These are phyloP conservation scores for Dreissena rostriformis DNA, from an alignment of 1,140 invertebrate genomes.

Conservation along the genomic window DNA sequence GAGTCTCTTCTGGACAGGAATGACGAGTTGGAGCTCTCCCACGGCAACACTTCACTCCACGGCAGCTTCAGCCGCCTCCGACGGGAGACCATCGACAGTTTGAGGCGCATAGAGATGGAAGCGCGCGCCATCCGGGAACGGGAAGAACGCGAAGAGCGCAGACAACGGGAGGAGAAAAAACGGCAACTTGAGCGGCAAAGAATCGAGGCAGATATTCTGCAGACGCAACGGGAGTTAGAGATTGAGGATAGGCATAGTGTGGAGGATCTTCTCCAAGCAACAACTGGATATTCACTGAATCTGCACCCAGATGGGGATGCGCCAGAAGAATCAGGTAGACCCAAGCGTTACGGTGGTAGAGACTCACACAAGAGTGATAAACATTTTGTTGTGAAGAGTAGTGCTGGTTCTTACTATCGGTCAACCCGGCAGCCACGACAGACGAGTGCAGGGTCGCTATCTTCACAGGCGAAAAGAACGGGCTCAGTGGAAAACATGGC, in stretches of 20 bases:
- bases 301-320: conserved; percentile 18
- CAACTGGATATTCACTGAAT: background rate
- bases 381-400: conserved; percentile 74
- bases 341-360: conserved; percentile 2
- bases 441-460: conserved; percentile 57
- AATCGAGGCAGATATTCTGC: conserved; percentile 85
- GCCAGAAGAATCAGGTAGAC: background rate
- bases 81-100: conserved; percentile 68
- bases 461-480: conserved; percentile 55
- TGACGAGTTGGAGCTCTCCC: conserved; percentile 75
- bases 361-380: conserved; percentile 63
- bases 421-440: conserved; percentile 32
- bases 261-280: conserved; percentile 73
- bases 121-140: conserved; percentile 67
- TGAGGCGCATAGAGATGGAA: conserved; percentile 72
- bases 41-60: conserved; percentile 62
- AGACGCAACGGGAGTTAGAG: conserved; percentile 86
- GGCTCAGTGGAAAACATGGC: conserved; percentile 68
- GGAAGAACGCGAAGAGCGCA: conserved; percentile 72
- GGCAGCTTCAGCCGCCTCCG: conserved; percentile 62
- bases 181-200: conserved; percentile 83
- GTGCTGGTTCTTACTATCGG: background rate
- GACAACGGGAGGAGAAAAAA: conserved; percentile 79
- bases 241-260: conserved; percentile 83
- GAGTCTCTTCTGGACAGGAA: conserved; percentile 73